phyloP scores from a whole-genome alignment of 2,888 invertebrate genomes.

The Lasioglossum villosulum region DNA sequence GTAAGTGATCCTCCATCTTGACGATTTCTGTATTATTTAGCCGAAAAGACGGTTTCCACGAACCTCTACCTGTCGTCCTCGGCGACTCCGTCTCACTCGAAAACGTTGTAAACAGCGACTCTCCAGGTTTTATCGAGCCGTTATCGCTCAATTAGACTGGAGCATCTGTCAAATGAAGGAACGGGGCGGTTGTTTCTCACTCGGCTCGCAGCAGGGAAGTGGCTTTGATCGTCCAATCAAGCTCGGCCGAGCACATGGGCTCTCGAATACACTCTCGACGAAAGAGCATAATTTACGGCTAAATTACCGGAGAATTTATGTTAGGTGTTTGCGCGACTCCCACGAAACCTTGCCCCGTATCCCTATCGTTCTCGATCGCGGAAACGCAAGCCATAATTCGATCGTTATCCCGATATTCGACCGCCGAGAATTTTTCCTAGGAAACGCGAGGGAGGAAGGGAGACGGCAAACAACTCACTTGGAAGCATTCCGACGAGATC shows the following conservation, averaged over 20 bases:
- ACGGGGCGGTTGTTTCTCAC: background rate
- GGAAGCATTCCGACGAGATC: background rate
- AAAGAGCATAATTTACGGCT: conserved; percentile 1
- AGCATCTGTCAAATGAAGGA: background rate
- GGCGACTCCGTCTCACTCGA: background rate
- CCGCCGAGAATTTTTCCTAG: background rate
- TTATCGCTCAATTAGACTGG: conserved; percentile 3
- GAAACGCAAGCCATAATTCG: background rate
- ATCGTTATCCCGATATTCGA: background rate
- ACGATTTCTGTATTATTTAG: background rate
- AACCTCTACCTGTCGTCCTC: background rate
- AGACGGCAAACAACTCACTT: background rate
- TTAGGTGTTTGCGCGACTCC: background rate
- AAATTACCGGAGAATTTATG: conserved; percentile 6
- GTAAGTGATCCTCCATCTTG: conserved; percentile 90
- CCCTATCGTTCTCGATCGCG: conserved; percentile 2
- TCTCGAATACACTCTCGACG: background rate
- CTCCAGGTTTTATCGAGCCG: background rate
- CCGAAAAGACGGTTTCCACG: background rate
- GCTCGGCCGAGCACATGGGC: background rate
- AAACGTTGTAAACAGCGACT: background rate
- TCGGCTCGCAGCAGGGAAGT: conserved; percentile 13
- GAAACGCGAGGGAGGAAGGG: background rate
- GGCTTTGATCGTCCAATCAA: conserved; percentile 13
- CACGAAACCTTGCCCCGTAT: background rate